phyloP scores from a whole-genome alignment of 2,797 vertebrate genomes.

The Crossoptilon crossoptilon region DNA sequence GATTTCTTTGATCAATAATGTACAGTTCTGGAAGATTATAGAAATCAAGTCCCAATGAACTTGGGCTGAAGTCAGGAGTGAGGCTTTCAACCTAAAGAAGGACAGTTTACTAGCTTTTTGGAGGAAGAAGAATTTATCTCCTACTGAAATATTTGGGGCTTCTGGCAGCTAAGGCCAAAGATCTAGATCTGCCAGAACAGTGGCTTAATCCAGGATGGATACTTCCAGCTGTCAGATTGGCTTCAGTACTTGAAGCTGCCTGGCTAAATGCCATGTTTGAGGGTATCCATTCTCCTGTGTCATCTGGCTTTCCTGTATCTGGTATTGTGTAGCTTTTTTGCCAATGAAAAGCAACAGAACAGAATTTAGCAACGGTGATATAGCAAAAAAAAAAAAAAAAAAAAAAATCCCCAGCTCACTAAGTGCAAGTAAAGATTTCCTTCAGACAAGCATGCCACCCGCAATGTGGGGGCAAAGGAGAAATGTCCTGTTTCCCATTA shows the following conservation, averaged over 20 bases:
- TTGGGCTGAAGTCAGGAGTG: not conserved
- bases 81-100: not conserved
- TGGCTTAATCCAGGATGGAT: not conserved
- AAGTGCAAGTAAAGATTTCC: not conserved
- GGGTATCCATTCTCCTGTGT: not conserved
- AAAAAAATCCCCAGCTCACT: not conserved
- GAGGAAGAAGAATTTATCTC: not conserved
- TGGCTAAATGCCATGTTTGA: not conserved
- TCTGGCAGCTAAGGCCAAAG: not conserved
- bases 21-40: not conserved
- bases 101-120: not conserved
- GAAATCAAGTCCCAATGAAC: not conserved
- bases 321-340: not conserved
- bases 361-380: not conserved
- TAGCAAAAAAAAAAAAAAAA: not conserved
- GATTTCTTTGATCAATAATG: not conserved
- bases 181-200: conserved; percentile 4
- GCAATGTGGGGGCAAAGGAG: not conserved
- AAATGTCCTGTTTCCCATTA: not conserved
- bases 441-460: not conserved
- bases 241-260: not conserved
- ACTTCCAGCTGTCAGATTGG: not conserved
- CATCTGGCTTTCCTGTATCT: conserved; percentile 5
- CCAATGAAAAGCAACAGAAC: not conserved
- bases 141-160: not conserved